Evolutionary conservation across 2,113 vertebrate species (phyloP).

Genomic region (Mesoclemmys tuberculata): DNA sequence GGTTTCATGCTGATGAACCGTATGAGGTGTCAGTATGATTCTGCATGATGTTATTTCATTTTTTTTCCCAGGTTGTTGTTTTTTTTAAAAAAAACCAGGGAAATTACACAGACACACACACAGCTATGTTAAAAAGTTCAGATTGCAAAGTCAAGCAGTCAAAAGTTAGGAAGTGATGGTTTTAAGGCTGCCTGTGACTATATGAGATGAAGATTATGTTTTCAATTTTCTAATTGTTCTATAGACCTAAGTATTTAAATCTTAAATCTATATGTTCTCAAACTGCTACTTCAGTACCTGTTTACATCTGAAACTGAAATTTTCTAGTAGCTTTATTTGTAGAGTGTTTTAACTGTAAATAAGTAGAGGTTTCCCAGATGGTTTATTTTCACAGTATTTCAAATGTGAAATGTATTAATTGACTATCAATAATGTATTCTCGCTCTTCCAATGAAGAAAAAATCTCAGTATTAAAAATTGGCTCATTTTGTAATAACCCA

Average conservation of each 20-base stretch:
- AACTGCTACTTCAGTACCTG: not conserved
- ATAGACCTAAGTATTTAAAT: not conserved
- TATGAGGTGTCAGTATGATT: too few relatives aligned
- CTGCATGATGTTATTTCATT: too few relatives aligned
- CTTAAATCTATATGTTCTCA: not conserved
- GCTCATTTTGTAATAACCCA: not conserved
- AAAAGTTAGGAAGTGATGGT: not conserved
- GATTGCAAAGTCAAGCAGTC: not conserved
- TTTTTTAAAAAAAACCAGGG: too few relatives aligned
- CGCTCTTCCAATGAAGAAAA: not conserved
- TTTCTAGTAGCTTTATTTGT: slow-evolving; percentile 41
- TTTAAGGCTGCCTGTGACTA: not conserved
- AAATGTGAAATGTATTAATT: not conserved
- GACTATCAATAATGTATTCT: not conserved
- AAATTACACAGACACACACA: not conserved
- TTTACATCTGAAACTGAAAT: not conserved
- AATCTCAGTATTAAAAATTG: not conserved
- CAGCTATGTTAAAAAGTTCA: not conserved
- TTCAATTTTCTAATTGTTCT: slow-evolving; percentile 21
- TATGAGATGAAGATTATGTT: not conserved
- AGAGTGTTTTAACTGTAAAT: slow-evolving; percentile 49
- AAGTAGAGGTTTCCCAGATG: slow-evolving; percentile 25
- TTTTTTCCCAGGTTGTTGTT: too few relatives aligned
- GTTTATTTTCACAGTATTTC: not conserved
- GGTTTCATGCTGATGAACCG: too few relatives aligned